Conservation (phyloP, 37 sponge, comb jelly and placozoan species). For the Axinella damicornis region DNA sequence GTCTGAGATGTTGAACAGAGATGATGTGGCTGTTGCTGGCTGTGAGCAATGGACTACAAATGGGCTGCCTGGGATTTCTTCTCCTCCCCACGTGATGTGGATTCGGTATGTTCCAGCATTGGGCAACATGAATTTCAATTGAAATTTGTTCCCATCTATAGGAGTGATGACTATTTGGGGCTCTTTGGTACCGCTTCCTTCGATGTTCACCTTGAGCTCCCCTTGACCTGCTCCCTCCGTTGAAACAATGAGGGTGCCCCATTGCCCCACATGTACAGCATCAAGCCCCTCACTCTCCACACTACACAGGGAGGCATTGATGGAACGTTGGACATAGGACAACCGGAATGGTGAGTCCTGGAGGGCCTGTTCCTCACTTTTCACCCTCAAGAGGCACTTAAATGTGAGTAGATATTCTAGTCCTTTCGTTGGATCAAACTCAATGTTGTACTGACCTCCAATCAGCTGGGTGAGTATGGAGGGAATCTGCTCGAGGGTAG, state of each 20-base stretch:
- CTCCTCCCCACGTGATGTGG: constrained; percentile 59
- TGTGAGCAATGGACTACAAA: constrained; percentile 52
- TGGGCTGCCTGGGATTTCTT: constrained; percentile 75
- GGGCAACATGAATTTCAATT: constrained; percentile 56
- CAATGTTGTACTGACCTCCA: constrained; percentile 47
- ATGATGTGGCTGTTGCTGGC: neutral
- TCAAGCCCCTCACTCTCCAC: constrained; percentile 74
- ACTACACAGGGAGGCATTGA: constrained; percentile 27
- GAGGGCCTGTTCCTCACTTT: constrained; percentile 55
- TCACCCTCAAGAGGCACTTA: constrained; percentile 42
- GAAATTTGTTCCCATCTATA: constrained; percentile 15
- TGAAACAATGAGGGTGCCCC: constrained; percentile 45
- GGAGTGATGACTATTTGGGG: constrained; percentile 19
- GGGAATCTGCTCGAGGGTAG: constrained; percentile 22
- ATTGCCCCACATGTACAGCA: constrained; percentile 34
- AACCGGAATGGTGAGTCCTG: constrained; percentile 74
- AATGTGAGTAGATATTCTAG: constrained; percentile 60
- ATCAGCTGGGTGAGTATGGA: constrained; percentile 34
- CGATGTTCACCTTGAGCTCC: constrained; percentile 57
- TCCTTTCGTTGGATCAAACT: constrained; percentile 55
- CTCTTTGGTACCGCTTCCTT: constrained; percentile 13
- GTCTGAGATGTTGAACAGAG: constrained; percentile 7
- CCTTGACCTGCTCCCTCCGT: constrained; percentile 50
- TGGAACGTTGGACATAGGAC: constrained; percentile 6
- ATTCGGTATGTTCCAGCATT: constrained; percentile 57